These are phyloP conservation scores for Monoplex corrugatus DNA, from an alignment of 2,888 invertebrate genomes.

Conservation along the genomic window DNA sequence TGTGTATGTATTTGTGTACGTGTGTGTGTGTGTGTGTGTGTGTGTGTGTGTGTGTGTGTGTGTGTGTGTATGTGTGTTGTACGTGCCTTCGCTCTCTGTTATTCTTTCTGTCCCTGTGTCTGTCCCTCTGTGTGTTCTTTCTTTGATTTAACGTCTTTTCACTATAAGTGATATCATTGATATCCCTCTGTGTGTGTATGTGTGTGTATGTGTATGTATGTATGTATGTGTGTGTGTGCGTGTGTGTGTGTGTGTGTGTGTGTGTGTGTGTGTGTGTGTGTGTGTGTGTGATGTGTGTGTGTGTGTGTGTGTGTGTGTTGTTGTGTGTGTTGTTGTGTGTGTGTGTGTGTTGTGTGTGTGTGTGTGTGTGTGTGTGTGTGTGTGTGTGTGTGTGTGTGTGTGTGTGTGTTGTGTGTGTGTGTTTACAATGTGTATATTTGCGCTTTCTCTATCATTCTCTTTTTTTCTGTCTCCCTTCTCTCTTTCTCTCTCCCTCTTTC, in stretches of 20 bases:
- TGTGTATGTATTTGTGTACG: neutral
- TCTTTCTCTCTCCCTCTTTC: neutral
- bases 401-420: too few species aligned
- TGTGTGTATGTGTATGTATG: neutral
- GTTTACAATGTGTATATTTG: neutral
- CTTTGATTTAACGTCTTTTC: too few species aligned
- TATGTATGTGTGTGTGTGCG: slow-evolving; percentile 15
- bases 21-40: too few species aligned
- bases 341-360: too few species aligned
- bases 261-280: neutral
- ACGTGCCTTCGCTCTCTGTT: too few species aligned
- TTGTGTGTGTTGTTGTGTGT: too few species aligned
- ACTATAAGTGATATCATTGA: too few species aligned
- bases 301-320: neutral
- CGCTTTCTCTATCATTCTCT: neutral
- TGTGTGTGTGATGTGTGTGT: neutral
- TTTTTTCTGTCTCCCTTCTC: neutral
- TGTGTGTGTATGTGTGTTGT: too few species aligned
- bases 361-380: neutral
- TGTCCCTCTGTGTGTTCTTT: neutral
- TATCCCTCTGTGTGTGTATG: neutral
- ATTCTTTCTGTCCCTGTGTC: neutral
- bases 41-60: too few species aligned
- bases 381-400: neutral
- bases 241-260: slow-evolving; percentile 22